Conservation (phyloP, 2,113 vertebrate genomes). For the Fulica atra region DNA sequence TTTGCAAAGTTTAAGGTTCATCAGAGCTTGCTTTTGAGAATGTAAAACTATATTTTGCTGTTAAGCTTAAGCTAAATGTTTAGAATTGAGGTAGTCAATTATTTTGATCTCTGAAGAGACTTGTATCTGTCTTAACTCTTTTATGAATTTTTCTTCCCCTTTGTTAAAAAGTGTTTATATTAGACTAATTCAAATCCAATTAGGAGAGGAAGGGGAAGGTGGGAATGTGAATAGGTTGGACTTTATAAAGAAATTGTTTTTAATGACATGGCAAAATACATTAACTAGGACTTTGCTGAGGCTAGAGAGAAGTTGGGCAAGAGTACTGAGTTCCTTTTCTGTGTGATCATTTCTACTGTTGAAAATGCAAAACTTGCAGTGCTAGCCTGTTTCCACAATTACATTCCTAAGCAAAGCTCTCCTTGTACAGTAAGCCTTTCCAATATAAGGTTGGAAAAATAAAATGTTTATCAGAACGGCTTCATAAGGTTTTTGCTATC, state of each 20-base stretch:
- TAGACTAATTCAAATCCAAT: not conserved
- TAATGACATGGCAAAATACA: not conserved
- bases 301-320: fast-evolving
- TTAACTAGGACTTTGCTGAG: not conserved
- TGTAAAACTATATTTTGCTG: not conserved
- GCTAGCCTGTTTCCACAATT: fast-evolving
- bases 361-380: not conserved
- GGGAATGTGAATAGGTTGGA: not conserved
- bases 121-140: not conserved
- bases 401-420: not conserved
- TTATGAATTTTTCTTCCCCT: not conserved
- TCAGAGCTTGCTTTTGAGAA: not conserved
- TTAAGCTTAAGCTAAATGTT: not conserved
- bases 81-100: not conserved
- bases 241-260: fast-evolving
- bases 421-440: not conserved
- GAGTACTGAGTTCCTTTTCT: not conserved
- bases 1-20: not conserved
- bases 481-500: too few relatives aligned
- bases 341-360: not conserved
- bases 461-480: not conserved
- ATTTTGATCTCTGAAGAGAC: not conserved
- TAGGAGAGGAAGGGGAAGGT: too few relatives aligned
- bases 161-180: fast-evolving
- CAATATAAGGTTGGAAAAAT: not conserved